Conservation (phyloP, 2,113 vertebrate species). For the Mustelus asterias region DNA sequence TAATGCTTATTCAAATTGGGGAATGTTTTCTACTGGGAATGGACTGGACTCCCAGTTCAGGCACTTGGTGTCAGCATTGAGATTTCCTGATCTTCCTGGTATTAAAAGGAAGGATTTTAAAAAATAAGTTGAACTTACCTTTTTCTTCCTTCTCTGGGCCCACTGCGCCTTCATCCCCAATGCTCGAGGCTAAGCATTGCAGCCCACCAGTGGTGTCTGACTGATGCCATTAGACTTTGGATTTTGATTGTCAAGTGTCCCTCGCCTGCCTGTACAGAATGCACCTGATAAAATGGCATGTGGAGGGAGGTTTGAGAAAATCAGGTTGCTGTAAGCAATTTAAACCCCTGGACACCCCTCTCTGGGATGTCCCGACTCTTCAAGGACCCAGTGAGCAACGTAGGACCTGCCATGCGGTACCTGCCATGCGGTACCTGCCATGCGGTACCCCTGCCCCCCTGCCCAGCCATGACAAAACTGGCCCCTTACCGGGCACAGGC, state of each 20-base stretch:
- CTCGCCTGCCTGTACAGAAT: not conserved
- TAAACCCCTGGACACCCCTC: not conserved
- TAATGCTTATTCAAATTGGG: not conserved
- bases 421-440: too few species aligned
- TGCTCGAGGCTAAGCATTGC: not conserved
- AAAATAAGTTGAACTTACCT: not conserved
- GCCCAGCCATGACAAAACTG: too few species aligned
- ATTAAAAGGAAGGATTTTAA: not conserved
- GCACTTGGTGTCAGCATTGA: not conserved
- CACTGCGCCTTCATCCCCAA: not conserved
- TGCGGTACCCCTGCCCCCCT: too few species aligned
- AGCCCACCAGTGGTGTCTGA: not conserved
- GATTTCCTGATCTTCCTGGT: not conserved
- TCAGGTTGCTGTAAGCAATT: not conserved
- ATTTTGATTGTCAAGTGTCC: not conserved
- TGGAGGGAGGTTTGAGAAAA: not conserved
- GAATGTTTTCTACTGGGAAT: not conserved
- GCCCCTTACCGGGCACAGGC: too few species aligned
- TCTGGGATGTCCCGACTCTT: too few species aligned
- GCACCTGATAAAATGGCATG: not conserved
- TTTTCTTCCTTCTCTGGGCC: not conserved
- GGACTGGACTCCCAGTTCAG: not conserved
- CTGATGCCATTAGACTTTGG: not conserved
- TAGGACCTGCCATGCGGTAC: too few species aligned
- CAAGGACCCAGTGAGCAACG: too few species aligned